These are phyloP conservation scores for Melanaphis sacchari DNA, from an alignment of 1,140 invertebrate species.

Conservation along the genomic window DNA sequence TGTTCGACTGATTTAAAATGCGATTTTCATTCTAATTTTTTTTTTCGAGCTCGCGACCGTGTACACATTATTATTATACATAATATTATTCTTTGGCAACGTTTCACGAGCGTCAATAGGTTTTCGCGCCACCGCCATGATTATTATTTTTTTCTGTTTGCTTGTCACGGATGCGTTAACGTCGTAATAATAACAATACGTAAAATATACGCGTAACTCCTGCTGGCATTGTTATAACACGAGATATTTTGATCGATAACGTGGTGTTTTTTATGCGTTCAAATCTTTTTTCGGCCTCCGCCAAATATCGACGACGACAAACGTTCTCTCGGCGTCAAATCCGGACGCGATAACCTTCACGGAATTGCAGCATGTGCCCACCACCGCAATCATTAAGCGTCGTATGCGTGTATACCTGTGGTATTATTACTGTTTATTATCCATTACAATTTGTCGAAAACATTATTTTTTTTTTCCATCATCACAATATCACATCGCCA, in stretches of 20 bases:
- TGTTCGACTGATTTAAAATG: background rate
- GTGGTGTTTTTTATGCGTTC: slow-evolving; percentile 10
- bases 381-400: background rate
- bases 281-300: slow-evolving; percentile 30
- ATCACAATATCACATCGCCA: background rate
- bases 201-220: background rate
- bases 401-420: background rate
- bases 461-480: background rate
- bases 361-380: background rate
- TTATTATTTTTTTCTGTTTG: slow-evolving; percentile 21
- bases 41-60: background rate
- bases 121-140: background rate
- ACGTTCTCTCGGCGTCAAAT: slow-evolving; percentile 1
- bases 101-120: slow-evolving; percentile 14
- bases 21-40: background rate
- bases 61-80: background rate
- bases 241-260: slow-evolving; percentile 46
- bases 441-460: slow-evolving; percentile 9
- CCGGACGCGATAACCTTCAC: slow-evolving; percentile 37
- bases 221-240: slow-evolving; percentile 34
- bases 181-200: slow-evolving; percentile 41
- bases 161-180: slow-evolving; percentile 54
- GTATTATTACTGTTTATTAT: background rate
- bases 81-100: slow-evolving; percentile 22
- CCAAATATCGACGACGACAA: background rate